A percentile compares a stretch with the other conserved stretches of the same genome.
Conservation (phyloP, 2,797 vertebrate genomes). For the Austrolebias charrua region DNA sequence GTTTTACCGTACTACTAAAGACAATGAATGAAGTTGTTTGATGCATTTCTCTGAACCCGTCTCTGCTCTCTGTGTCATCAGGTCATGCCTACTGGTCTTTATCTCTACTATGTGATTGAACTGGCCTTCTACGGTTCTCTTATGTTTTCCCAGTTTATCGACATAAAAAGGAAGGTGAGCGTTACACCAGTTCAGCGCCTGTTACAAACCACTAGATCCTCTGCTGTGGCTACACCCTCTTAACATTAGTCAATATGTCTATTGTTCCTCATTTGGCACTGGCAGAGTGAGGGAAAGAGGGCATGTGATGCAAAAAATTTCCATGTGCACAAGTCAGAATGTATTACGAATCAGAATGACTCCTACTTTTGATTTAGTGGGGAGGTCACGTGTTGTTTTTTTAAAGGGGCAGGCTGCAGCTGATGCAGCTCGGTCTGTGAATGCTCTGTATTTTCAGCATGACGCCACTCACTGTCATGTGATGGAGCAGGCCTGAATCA, state of each 20-base stretch:
- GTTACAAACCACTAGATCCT: constrained; percentile 1
- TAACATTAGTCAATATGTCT: constrained; percentile 14
- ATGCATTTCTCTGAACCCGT: not conserved
- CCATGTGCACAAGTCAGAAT: not conserved
- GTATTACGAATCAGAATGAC: not conserved
- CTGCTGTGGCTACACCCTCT: constrained; percentile 19
- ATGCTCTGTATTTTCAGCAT: constrained; percentile 52
- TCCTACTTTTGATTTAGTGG: constrained; percentile 12
- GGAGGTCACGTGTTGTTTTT: constrained; percentile 37
- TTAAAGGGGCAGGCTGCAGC: constrained; percentile 1
- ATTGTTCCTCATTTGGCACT: constrained; percentile 47
- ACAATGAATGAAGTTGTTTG: not conserved
- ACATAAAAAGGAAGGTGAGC: constrained; percentile 97
- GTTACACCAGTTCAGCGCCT: not conserved
- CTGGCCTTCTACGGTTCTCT: constrained; percentile 97
- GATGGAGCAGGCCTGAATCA: constrained; percentile 56
- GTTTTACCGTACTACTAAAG: not conserved
- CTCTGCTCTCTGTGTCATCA: constrained; percentile 53
- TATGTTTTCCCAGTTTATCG: constrained; percentile 98
- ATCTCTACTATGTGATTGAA: constrained; percentile 90
- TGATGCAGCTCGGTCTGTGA: constrained; percentile 34
- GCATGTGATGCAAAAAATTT: constrained; percentile 7
- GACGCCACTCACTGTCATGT: constrained; percentile 61
- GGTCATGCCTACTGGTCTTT: constrained; percentile 88
- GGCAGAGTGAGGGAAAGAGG: not conserved